These are phyloP conservation scores for Carterocephalus palaemon DNA, from an alignment of 2,888 invertebrate species.

Conservation along the genomic window DNA sequence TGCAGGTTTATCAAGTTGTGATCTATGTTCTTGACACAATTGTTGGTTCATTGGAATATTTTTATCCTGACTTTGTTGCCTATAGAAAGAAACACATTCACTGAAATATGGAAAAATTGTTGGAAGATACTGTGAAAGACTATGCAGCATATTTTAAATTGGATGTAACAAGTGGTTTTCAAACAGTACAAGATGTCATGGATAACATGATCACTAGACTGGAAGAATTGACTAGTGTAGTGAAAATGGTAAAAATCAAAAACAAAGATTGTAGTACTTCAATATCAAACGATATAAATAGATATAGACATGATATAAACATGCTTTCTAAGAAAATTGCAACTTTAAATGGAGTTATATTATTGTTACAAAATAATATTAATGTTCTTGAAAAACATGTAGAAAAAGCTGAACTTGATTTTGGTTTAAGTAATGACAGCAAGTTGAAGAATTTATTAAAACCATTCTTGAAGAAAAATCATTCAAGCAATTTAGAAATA, in stretches of 20 bases:
- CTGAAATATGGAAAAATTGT: slow-evolving; percentile 52
- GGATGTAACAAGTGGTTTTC: slow-evolving; percentile 75
- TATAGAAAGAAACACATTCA: too few species aligned
- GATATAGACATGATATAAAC: slow-evolving; percentile 73
- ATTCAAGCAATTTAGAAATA: slow-evolving; percentile 28
- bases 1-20: slow-evolving; percentile 56
- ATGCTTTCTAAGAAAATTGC: slow-evolving; percentile 75
- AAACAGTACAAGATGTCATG: slow-evolving; percentile 80
- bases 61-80: slow-evolving; percentile 70
- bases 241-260: slow-evolving; percentile 76
- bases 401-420: slow-evolving; percentile 79
- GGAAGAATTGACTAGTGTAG: slow-evolving; percentile 81
- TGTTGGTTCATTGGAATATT: slow-evolving; percentile 59
- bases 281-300: slow-evolving; percentile 75
- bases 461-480: slow-evolving; percentile 74
- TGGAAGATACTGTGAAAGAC: slow-evolving; percentile 72
- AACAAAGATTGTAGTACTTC: slow-evolving; percentile 64
- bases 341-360: slow-evolving; percentile 75
- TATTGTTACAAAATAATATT: slow-evolving; percentile 65
- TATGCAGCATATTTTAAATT: slow-evolving; percentile 78
- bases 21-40: slow-evolving; percentile 58
- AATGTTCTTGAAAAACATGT: slow-evolving; percentile 80
- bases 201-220: slow-evolving; percentile 83
- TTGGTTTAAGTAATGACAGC: slow-evolving; percentile 77
- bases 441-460: slow-evolving; percentile 79